Evolutionary conservation across 2,797 vertebrate genomes (phyloP), one percentile per base, ranked within the genome.

Genomic region (Carduelis carduelis): DNA sequence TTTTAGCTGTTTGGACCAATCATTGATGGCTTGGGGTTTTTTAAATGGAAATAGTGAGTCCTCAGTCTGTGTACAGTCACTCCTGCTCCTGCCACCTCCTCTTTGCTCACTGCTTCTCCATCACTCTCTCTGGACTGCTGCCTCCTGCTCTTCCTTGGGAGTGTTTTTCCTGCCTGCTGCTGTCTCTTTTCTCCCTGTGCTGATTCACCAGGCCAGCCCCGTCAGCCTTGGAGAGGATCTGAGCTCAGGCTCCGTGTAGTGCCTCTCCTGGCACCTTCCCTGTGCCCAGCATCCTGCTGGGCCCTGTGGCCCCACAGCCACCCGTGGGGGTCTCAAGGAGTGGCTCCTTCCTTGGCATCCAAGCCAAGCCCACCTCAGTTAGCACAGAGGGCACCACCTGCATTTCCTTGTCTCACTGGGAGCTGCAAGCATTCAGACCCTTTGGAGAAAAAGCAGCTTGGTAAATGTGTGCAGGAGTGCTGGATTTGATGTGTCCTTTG

Each of bases 301-400:
- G 44, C 35, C 5, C 53, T 4, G 19, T 37, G 61, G 35, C 35
- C 47, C 44, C 35, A 18, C 23, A 4, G 5, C 8, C 76, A 28
- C 22, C 60, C 1, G 0, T 24, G 66, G 70, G 18, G 64, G n/a
- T 18, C 56, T 22, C 1, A 17, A 77, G n/a, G n/a, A 39, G 7
- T 3, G 37, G 5, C 18, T 5, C 8, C 71, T 81, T 28, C 66
- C 57, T 39, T 32, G 55, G 59, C 55, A 44, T 9, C 32, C 34
- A 3, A 50, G 35, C 12, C 43, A 41, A 89, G 20, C 43, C 30
- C 57, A 43, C 53, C 47, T 15, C 27, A 8, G 0, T 32, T 7
- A 41, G 39, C 35, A 50, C 23, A n/a, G 30, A 24, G 39, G 34
- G 50, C 57, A 79, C 11, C 21, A 16, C 43, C 63, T 83, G 30